phyloP scores from a whole-genome alignment of 92 coral and sea anemone genomes.

The Epizoanthus rinbou region DNA sequence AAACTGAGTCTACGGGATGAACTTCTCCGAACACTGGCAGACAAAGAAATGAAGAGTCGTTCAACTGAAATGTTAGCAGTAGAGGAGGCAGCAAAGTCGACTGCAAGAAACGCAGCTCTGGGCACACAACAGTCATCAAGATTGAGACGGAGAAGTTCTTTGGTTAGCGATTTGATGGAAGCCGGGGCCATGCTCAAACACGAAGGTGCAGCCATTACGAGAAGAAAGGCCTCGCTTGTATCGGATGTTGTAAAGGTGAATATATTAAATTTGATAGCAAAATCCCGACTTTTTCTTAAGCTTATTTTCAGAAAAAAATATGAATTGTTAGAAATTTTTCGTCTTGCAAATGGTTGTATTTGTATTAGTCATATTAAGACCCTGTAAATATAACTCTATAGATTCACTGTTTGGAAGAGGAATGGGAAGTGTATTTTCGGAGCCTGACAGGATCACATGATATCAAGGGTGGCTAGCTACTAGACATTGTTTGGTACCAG shows the following conservation, averaged over 20 bases:
- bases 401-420: too few relatives aligned
- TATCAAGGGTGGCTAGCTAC: too few relatives aligned
- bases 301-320: too few relatives aligned
- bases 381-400: too few relatives aligned
- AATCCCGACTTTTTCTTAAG: too few relatives aligned
- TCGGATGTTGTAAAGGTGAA: conserved; percentile 25
- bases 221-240: conserved; percentile 30
- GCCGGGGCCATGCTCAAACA: not conserved
- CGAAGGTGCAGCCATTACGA: not conserved
- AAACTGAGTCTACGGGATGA: conserved; percentile 30
- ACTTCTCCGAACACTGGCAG: conserved; percentile 33
- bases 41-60: conserved; percentile 43
- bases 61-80: conserved; percentile 22
- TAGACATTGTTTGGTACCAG: too few relatives aligned
- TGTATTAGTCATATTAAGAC: too few relatives aligned
- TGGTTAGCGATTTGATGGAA: conserved; percentile 23
- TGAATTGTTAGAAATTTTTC: too few relatives aligned
- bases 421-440: too few relatives aligned
- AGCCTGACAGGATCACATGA: too few relatives aligned
- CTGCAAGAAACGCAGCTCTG: not conserved
- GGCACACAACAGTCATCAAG: not conserved
- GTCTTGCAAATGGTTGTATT: too few relatives aligned
- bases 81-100: not conserved
- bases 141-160: conserved; percentile 6
- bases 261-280: too few relatives aligned